Conservation (phyloP, 2,888 invertebrate genomes). For the Pheosia tremula region DNA sequence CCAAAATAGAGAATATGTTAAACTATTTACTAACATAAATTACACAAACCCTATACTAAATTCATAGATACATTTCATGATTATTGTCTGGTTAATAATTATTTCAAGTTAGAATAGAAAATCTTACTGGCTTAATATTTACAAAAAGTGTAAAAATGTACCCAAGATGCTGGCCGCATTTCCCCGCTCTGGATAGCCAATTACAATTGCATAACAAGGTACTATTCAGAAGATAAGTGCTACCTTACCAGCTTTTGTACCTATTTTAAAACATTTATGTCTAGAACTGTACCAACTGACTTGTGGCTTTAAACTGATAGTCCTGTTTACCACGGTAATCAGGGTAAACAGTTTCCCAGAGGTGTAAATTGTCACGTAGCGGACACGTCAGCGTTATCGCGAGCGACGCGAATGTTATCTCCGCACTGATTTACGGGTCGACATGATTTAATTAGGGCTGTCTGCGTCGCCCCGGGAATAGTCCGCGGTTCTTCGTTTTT, state of each 20-base stretch:
- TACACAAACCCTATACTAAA: too few relatives aligned
- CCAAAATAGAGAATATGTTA: not conserved
- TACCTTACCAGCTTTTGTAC: too few relatives aligned
- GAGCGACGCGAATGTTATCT: slow-evolving; percentile 48
- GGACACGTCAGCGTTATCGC: slow-evolving; percentile 36
- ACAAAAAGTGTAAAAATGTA: too few relatives aligned
- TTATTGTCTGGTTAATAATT: too few relatives aligned
- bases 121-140: too few relatives aligned
- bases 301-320: slow-evolving; percentile 18
- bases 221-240: too few relatives aligned
- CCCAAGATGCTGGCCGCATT: too few relatives aligned
- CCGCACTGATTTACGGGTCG: slow-evolving; percentile 48
- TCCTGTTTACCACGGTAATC: slow-evolving; percentile 4
- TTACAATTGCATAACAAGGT: too few relatives aligned
- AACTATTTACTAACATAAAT: too few relatives aligned
- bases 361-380: slow-evolving; percentile 44
- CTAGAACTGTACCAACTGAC: not conserved
- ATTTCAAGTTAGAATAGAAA: too few relatives aligned
- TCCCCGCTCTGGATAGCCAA: too few relatives aligned
- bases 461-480: slow-evolving; percentile 17
- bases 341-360: slow-evolving; percentile 30
- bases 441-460: slow-evolving; percentile 48
- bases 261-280: not conserved
- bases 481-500: not conserved
- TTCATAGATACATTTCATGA: too few relatives aligned